These are phyloP conservation scores for Natrix natrix DNA, from an alignment of 2,797 vertebrate genomes.

Conservation along the genomic window DNA sequence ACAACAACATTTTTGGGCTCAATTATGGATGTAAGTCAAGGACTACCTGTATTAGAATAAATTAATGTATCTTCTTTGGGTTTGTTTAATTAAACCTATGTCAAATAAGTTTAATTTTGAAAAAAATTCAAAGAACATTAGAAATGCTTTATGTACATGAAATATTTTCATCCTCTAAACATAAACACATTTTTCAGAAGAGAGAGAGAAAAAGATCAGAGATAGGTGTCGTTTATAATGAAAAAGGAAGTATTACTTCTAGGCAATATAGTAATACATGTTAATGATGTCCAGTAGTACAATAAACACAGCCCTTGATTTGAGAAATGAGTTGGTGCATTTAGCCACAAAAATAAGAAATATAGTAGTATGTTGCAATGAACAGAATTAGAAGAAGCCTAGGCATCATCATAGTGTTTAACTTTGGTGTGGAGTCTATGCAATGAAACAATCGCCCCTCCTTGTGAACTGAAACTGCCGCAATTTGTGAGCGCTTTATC, in stretches of 20 bases:
- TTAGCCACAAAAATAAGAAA: not conserved
- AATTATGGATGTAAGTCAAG: not conserved
- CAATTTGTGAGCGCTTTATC: not conserved
- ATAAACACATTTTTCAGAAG: not conserved
- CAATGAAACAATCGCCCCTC: not conserved
- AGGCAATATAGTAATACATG: not conserved
- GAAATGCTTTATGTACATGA: fast-evolving
- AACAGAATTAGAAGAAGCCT: not conserved
- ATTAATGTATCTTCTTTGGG: not conserved
- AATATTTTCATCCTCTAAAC: not conserved
- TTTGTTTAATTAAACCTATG: not conserved
- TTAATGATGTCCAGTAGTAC: not conserved
- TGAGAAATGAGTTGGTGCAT: conserved; percentile 8
- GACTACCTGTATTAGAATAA: not conserved
- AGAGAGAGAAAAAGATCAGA: not conserved
- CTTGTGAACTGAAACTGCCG: not conserved
- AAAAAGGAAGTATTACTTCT: conserved; percentile 9
- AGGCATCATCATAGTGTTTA: not conserved
- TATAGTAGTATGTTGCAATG: not conserved
- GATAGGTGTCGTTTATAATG: not conserved
- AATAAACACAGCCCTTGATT: not conserved
- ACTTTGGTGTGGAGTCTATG: not conserved
- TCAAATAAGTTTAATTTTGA: not conserved
- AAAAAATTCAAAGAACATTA: not conserved
- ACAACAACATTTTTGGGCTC: not conserved